A percentile compares a stretch with the other conserved stretches of the same genome.
phyloP scores from a whole-genome alignment of 1,140 invertebrate species.

The Drosophila repletoides region DNA sequence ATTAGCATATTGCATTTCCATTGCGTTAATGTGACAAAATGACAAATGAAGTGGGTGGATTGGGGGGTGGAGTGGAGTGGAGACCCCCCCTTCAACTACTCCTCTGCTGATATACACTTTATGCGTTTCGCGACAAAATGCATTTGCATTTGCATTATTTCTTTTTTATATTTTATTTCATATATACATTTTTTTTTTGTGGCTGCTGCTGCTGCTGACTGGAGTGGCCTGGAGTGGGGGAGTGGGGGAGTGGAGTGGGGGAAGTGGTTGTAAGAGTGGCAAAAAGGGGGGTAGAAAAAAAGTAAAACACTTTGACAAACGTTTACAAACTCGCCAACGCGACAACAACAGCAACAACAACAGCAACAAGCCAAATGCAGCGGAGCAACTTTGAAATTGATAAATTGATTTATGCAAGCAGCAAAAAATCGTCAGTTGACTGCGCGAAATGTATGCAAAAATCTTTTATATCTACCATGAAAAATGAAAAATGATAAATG shows the following conservation, averaged over 20 bases:
- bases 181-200: conserved; percentile 10
- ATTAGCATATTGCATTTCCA: conserved; percentile 81
- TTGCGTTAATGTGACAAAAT: conserved; percentile 80
- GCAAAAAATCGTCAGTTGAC: conserved; percentile 52
- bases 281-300: conserved; percentile 28
- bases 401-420: conserved; percentile 76
- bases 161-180: conserved; percentile 24
- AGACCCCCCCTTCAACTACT: background rate
- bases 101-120: conserved; percentile 43
- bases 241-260: no score
- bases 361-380: conserved; percentile 29
- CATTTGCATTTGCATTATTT: conserved; percentile 67
- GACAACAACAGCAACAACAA: conserved; percentile 50
- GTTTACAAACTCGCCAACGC: conserved; percentile 67
- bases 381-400: conserved; percentile 73
- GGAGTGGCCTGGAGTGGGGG: background rate
- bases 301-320: conserved; percentile 79
- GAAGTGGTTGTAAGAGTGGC: background rate
- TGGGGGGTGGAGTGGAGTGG: background rate
- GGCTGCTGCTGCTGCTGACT: conserved; percentile 29
- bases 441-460: conserved; percentile 37
- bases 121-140: conserved; percentile 67
- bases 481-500: conserved; percentile 57
- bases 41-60: conserved; percentile 67
- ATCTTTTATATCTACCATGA: conserved; percentile 46